Base-by-base conservation (phyloP, 2,113 vertebrate genomes). In the Halichoeres trimaculatus region DNA sequence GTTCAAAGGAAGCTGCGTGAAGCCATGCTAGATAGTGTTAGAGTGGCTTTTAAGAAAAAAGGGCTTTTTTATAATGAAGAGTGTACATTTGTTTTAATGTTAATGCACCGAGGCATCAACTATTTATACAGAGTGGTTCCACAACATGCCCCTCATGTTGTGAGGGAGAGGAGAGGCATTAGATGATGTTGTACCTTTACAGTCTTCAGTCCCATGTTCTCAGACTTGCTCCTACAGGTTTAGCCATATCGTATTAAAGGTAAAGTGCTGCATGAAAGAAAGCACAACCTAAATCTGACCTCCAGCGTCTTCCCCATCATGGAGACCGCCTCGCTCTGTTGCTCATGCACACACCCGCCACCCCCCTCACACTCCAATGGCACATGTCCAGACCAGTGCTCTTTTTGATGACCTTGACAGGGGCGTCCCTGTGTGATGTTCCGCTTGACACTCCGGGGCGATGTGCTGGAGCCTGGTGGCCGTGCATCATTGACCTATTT, bases 341-440 rank as follows among this genome's bases (percentile, higher is more conserved):
- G 63, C 71, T 74, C 75, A 53, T 66, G 65, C 52, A 30, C 52
- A 30, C 8, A 16, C 56, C 76, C 3, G 11, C 53, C 26, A 45
- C 11, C 1, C n/a, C 80, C 75, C 59, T 64, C 63, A 75, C 56
- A 26, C 74, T 81, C 30, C 24, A 68, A 53, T 54, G 68, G 71
- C 81, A 73, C 68, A 59, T 60, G 78, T 87, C 72, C 64, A 71
- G 77, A 86, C 70, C 79, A 65, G 59, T 48, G 57, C 38, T 70
- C 70, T 55, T 70, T 81, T 64, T 58, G 74, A 74, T 88, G 85
- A 91, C 93, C 91, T 93, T 91, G 89, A 81, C 80, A 50, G 56
- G 45, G 52, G 70, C 6, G 45, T 86, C 86, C 65, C 41, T 51
- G 60, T 62, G 45, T 66, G 80, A 85, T 78, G 81, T 86, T 89